Percentiles rank a stretch among this genome's conserved stretches.
Evolutionary conservation across 2,888 invertebrate genomes (phyloP).

Genomic region (Leptinotarsa haldemani): DNA sequence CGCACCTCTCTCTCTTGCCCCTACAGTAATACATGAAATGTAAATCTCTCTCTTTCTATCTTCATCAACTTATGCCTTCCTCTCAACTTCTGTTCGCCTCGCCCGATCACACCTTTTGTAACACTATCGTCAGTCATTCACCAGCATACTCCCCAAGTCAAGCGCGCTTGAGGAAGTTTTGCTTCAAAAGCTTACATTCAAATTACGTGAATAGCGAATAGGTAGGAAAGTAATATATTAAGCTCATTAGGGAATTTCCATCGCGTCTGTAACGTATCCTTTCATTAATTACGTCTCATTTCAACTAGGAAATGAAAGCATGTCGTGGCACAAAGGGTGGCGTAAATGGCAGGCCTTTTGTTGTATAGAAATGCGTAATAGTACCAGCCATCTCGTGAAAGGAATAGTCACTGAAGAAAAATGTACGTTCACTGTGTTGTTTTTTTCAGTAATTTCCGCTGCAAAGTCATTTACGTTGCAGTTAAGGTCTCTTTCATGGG

Average conservation of each 20-base stretch:
- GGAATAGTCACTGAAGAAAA: conserved; percentile 18
- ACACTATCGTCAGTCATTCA: no score
- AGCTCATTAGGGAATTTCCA: conserved; percentile 28
- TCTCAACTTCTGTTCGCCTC: no score
- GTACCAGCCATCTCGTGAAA: conserved; percentile 20
- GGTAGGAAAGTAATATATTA: conserved; percentile 29
- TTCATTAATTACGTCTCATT: conserved; percentile 32
- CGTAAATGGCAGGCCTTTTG: conserved; percentile 23
- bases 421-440: conserved; percentile 2
- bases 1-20: no score
- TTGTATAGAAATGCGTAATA: conserved; percentile 27
- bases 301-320: conserved; percentile 29
- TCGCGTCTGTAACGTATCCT: conserved; percentile 29
- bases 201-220: conserved; percentile 23
- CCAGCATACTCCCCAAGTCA: no score
- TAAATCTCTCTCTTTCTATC: no score
- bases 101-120: no score
- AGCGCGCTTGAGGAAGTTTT: no score
- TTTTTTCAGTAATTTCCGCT: conserved; percentile 13
- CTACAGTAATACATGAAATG: no score
- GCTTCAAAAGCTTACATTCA: conserved; percentile 6
- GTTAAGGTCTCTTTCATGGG: conserved; percentile 7
- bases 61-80: no score
- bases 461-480: not conserved
- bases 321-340: conserved; percentile 22